Evolutionary conservation across 2,888 invertebrate genomes (phyloP).

Genomic region (Hyposoter didymator): DNA sequence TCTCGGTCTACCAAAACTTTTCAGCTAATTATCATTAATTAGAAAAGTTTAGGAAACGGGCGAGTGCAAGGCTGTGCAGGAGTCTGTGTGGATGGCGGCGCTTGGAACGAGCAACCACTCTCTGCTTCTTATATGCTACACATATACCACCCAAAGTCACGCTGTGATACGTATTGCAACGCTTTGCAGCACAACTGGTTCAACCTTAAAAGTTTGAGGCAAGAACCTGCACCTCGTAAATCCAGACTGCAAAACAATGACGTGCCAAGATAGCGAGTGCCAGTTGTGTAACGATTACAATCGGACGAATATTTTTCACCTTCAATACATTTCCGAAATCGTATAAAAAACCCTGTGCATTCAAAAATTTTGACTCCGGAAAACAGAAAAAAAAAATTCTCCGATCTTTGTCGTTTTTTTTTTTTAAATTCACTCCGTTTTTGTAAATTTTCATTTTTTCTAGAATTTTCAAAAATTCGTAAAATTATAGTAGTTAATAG

Average conservation of each 20-base stretch:
- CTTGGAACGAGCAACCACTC: slow-evolving; percentile 64
- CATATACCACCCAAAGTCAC: slow-evolving; percentile 6
- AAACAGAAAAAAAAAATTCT: background rate
- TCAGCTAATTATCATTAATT: slow-evolving; percentile 83
- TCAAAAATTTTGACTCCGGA: no score
- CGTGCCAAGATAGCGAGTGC: slow-evolving; percentile 65
- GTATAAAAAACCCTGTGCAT: background rate
- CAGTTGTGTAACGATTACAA: slow-evolving; percentile 54
- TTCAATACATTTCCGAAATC: background rate
- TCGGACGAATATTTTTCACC: background rate
- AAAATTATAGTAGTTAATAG: background rate
- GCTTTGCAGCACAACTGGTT: slow-evolving; percentile 52
- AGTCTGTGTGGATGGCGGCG: slow-evolving; percentile 39
- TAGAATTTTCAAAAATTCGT: background rate
- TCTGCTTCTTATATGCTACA: slow-evolving; percentile 15
- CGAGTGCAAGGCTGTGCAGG: slow-evolving; percentile 34
- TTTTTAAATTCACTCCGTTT: background rate
- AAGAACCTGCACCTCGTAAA: slow-evolving; percentile 72
- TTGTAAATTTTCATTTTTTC: background rate
- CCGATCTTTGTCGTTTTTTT: background rate
- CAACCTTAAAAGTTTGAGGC: slow-evolving; percentile 72
- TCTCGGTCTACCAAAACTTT: slow-evolving; percentile 77
- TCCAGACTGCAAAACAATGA: slow-evolving; percentile 73
- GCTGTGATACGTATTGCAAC: slow-evolving; percentile 45
- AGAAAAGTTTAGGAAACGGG: slow-evolving; percentile 79